Evolutionary conservation across 2,888 invertebrate species (phyloP), one percentile per base, ranked within the genome.

Genomic region (Parnassius mnemosyne): DNA sequence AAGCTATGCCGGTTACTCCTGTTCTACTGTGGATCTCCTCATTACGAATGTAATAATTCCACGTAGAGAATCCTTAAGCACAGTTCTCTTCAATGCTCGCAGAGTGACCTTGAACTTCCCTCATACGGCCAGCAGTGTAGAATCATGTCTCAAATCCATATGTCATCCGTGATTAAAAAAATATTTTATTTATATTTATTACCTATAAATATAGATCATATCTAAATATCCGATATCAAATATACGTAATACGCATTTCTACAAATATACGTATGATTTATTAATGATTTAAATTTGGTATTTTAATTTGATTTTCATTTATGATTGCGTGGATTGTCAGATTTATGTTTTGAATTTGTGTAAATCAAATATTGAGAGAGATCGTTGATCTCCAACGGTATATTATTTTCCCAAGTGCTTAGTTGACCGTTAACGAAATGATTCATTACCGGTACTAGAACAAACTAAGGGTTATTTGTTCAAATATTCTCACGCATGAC

Each of bases 401-500:
- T 82, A 78, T 66, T 75, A 83, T 74, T 77, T 79, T 84, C 80
- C 77, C 77, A 81, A 85, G 84, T 85, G 81, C 77, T 81, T 76
- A 80, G 80, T 78, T 78, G 78, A 84, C 87, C 85, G 86, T 87
- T 89, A 86, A 84, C 79, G 79, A 85, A 85, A 89, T 89, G 86
- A 89, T 87, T 89, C 89, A 89, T 89, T 87, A 86, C 85, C 79
- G 77, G 81, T 76, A 81, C 85, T 83, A 85, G 85, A 85, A 87
- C 83, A 86, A 87, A 88, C 87, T 81, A 73, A 78, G 79, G 79
- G 81, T 79, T 87, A 82, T 87, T 89, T 90, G 87, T 88, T 83
- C 83, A 87, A 85, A 89, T 85, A 84, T 89, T 90, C 89, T 89
- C 90, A 90, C 89, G 89, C 85, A 82, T 83, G 79, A 77, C 79